These are phyloP conservation scores for Lepisosteus osseus DNA, from an alignment of 2,113 vertebrate genomes.

Conservation along the genomic window DNA sequence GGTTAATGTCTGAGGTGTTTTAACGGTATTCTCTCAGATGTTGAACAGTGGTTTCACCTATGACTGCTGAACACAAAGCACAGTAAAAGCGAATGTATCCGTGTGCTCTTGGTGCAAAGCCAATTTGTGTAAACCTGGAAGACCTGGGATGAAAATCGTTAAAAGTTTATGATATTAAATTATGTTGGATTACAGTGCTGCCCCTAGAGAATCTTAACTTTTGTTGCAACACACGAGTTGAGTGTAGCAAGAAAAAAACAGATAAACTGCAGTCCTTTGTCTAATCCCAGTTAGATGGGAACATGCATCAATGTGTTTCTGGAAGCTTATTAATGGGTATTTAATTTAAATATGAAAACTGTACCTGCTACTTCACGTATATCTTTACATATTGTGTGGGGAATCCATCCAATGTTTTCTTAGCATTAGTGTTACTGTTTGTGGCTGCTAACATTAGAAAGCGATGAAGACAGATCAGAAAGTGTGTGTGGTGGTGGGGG, in stretches of 20 bases:
- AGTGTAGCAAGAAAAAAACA: constrained; percentile 24
- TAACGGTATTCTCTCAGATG: background rate
- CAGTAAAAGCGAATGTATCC: background rate
- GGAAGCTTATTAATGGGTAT: constrained; percentile 27
- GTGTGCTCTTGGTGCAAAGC: constrained; percentile 18
- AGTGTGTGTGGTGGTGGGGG: background rate
- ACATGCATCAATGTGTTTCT: constrained; percentile 33
- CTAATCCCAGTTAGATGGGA: constrained; percentile 22
- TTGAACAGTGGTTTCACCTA: no score
- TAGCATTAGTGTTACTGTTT: background rate
- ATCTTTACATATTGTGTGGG: background rate
- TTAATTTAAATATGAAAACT: constrained; percentile 27
- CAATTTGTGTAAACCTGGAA: no score
- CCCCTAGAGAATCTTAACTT: background rate
- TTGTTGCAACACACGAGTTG: constrained; percentile 4
- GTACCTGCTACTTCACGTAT: constrained; percentile 23
- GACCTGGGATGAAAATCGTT: constrained; percentile 1
- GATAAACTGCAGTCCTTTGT: constrained; percentile 43
- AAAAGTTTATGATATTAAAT: background rate
- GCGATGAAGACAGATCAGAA: constrained; percentile 30
- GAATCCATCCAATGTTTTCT: background rate
- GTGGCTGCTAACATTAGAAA: no score
- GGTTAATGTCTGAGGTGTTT: no score
- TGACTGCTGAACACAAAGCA: no score
- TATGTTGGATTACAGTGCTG: constrained; percentile 6